Evolutionary conservation across 2,113 vertebrate species (phyloP).

Genomic region (Megaceryle torquata): DNA sequence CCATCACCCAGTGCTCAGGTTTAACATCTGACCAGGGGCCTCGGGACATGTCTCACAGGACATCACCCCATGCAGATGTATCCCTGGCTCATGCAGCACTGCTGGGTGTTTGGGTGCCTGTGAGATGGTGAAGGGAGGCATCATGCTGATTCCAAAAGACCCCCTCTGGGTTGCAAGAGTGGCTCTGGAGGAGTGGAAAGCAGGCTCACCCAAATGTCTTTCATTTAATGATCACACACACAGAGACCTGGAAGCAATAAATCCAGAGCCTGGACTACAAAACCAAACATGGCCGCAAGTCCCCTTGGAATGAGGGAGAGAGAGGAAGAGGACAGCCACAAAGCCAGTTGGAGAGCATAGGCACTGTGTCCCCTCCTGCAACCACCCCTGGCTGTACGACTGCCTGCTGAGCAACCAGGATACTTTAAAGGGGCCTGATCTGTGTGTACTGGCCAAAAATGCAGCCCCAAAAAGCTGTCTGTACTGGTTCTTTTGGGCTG

Average conservation of each 20-base stretch:
- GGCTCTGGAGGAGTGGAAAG: not conserved
- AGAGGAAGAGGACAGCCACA: not conserved
- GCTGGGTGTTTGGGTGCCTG: not conserved
- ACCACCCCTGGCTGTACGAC: not conserved
- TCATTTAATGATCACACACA: slow-evolving; percentile 30
- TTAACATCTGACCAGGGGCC: not conserved
- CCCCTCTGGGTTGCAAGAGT: not conserved
- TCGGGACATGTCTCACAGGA: rapidly evolving
- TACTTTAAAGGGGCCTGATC: not conserved
- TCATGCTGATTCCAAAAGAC: rapidly evolving
- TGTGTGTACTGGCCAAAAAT: not conserved
- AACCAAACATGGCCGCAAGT: slow-evolving; percentile 6
- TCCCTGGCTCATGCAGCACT: not conserved
- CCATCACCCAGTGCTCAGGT: not conserved
- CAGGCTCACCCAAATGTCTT: not conserved
- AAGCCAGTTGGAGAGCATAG: not conserved
- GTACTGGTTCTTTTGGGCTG: not conserved
- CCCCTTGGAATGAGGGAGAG: not conserved
- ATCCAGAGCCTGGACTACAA: slow-evolving; percentile 27
- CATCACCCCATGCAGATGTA: rapidly evolving
- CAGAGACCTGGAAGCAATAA: slow-evolving; percentile 64
- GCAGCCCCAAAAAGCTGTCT: not conserved
- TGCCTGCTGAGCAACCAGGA: not conserved
- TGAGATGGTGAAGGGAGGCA: rapidly evolving
- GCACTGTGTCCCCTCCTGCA: not conserved